Conservation (phyloP, 2,113 vertebrate species). For the Grammomys surdaster region DNA sequence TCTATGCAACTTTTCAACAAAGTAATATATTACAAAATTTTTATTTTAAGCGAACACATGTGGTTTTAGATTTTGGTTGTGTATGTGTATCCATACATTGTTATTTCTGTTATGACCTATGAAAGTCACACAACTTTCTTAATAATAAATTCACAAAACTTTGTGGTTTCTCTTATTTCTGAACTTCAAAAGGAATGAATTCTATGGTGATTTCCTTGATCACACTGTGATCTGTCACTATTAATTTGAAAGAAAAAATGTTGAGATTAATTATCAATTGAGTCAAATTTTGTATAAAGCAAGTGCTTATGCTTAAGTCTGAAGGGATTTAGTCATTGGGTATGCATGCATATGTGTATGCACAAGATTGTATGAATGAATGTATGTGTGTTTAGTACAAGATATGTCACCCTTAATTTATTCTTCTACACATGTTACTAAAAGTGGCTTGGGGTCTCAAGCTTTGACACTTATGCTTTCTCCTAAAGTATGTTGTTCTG, state of each 20-base stretch:
- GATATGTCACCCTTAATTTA: background rate
- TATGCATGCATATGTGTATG: background rate
- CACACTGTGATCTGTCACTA: background rate
- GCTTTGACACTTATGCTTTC: too few relatives aligned
- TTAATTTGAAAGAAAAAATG: background rate
- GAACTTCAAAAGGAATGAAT: background rate
- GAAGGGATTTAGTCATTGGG: background rate
- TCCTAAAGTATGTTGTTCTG: background rate
- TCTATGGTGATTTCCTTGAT: background rate
- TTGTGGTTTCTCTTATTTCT: background rate
- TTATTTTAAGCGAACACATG: background rate
- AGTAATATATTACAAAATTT: background rate
- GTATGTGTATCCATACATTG: background rate
- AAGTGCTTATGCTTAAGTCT: background rate
- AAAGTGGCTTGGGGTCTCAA: too few relatives aligned
- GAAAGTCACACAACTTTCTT: background rate
- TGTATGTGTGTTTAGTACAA: background rate
- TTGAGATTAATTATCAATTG: background rate
- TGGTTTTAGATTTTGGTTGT: background rate
- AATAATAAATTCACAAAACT: background rate
- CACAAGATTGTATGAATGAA: background rate
- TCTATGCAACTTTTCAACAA: background rate
- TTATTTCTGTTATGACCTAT: background rate
- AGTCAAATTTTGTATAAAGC: background rate
- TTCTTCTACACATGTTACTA: background rate